A percentile compares a stretch with the other conserved stretches of the same genome.
phyloP scores from a whole-genome alignment of 2,113 vertebrate genomes.

The Meles meles region DNA sequence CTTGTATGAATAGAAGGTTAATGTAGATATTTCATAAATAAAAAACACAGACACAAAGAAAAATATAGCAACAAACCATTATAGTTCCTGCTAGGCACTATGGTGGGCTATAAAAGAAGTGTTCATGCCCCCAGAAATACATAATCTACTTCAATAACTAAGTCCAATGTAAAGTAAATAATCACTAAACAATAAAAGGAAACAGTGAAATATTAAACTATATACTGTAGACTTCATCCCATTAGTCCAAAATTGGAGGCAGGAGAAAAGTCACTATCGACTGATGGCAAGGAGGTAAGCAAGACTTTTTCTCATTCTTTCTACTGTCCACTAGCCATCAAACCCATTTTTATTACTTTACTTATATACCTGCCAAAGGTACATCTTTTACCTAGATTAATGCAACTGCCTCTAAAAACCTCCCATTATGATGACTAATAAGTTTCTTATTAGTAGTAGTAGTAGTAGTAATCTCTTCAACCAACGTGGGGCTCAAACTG shows the following conservation, averaged over 20 bases:
- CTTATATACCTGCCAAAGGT: background rate
- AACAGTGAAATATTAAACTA: constrained; percentile 28
- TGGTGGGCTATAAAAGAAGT: background rate
- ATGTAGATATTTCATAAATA: constrained; percentile 32
- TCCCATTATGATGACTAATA: background rate
- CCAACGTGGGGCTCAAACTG: background rate
- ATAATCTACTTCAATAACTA: constrained; percentile 36
- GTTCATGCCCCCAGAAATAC: background rate
- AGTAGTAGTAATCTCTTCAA: background rate
- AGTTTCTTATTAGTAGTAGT: background rate
- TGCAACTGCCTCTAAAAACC: background rate
- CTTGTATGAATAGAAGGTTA: background rate
- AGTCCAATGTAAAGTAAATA: background rate
- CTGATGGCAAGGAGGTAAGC: background rate
- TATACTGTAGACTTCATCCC: background rate
- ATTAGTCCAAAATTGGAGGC: background rate
- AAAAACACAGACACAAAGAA: background rate
- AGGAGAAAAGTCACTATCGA: background rate
- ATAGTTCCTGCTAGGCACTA: background rate
- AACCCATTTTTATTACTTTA: background rate
- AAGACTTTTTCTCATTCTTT: constrained; percentile 22
- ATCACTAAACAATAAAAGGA: background rate
- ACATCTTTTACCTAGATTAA: background rate
- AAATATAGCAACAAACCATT: constrained; percentile 1
- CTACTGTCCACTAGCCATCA: background rate